Conservation (phyloP, 2,888 invertebrate genomes). For the Tryphoninae sp. region DNA sequence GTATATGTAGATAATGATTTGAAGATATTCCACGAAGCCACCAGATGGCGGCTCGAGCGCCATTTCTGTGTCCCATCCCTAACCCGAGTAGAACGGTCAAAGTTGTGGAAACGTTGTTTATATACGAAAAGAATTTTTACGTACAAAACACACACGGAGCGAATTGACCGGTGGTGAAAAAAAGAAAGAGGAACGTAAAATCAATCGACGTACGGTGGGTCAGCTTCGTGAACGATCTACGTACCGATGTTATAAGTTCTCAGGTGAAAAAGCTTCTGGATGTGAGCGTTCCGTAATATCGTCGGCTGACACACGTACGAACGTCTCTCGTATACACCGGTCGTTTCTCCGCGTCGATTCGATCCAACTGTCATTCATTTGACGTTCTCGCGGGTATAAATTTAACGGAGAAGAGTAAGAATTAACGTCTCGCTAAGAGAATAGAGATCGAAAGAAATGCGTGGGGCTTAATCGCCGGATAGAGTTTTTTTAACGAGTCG, state of each 20-base stretch:
- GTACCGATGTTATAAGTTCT: background rate
- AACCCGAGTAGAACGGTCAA: constrained; percentile 71
- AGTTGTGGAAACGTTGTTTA: constrained; percentile 75
- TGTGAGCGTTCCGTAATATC: too few relatives aligned
- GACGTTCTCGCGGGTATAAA: background rate
- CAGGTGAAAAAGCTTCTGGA: background rate
- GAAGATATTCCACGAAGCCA: constrained; percentile 21
- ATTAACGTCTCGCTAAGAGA: too few relatives aligned
- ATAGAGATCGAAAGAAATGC: too few relatives aligned
- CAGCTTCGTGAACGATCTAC: constrained; percentile 39
- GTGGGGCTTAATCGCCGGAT: too few relatives aligned
- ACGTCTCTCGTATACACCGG: background rate
- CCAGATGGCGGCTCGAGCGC: constrained; percentile 61
- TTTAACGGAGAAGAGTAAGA: too few relatives aligned
- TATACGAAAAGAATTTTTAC: constrained; percentile 73
- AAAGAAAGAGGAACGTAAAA: constrained; percentile 13
- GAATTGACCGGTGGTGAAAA: constrained; percentile 35
- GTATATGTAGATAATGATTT: background rate
- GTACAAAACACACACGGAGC: constrained; percentile 17
- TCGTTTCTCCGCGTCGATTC: background rate
- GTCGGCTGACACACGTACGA: too few relatives aligned
- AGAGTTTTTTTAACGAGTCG: background rate
- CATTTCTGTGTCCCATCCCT: constrained; percentile 57
- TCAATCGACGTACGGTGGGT: constrained; percentile 12
- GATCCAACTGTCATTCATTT: background rate